phyloP scores from a whole-genome alignment of 2,888 invertebrate genomes.

The Sicus ferrugineus region DNA sequence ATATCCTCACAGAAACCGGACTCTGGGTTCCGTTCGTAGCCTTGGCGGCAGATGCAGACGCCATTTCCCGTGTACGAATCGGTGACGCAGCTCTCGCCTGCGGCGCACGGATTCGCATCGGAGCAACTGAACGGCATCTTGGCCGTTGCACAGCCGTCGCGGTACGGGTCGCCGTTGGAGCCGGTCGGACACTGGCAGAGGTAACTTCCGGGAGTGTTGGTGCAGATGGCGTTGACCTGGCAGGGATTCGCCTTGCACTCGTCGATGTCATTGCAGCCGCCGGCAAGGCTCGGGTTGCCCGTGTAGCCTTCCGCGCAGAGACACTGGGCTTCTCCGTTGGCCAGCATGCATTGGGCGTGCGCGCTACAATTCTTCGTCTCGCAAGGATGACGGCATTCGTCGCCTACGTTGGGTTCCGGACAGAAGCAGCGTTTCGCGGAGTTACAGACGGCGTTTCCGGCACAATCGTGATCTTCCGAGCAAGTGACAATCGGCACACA shows the following conservation, averaged over 20 bases:
- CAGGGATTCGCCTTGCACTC: constrained; percentile 87
- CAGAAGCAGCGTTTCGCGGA: constrained; percentile 80
- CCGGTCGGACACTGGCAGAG: constrained; percentile 89
- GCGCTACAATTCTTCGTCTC: constrained; percentile 84
- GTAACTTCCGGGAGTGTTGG: constrained; percentile 86
- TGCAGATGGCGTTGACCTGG: constrained; percentile 84
- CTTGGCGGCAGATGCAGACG: constrained; percentile 89
- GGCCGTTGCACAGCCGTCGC: constrained; percentile 76
- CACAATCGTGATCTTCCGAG: constrained; percentile 78
- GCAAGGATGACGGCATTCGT: constrained; percentile 93
- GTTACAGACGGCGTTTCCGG: constrained; percentile 89
- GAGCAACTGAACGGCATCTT: constrained; percentile 76
- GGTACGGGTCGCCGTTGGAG: constrained; percentile 81
- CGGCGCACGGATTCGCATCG: constrained; percentile 78
- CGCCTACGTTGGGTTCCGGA: constrained; percentile 90
- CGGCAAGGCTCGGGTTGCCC: constrained; percentile 68
- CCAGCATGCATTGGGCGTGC: constrained; percentile 88
- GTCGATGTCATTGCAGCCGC: constrained; percentile 86
- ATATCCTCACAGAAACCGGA: constrained; percentile 83
- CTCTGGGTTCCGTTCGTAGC: constrained; percentile 79
- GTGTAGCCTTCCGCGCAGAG: constrained; percentile 84
- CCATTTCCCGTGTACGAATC: constrained; percentile 77
- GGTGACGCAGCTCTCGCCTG: constrained; percentile 84
- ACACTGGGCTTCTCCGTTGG: constrained; percentile 84
- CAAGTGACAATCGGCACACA: constrained; percentile 87